Percentiles rank a stretch among this genome's conserved stretches.
These are phyloP conservation scores for Saturnia japonica DNA, from an alignment of 2,888 invertebrate species.

Conservation along the genomic window DNA sequence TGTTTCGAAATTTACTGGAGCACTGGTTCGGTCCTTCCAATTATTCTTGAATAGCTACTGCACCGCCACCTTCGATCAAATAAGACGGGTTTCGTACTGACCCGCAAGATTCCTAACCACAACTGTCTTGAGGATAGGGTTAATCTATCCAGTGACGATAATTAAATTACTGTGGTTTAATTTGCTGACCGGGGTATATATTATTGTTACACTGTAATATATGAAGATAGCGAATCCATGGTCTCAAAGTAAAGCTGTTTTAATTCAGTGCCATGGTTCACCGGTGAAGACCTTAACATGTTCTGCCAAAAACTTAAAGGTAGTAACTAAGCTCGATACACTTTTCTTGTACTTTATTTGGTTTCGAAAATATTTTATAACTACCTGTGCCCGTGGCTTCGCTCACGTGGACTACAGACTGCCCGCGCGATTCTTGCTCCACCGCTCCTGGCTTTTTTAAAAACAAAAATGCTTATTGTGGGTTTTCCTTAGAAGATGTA, in stretches of 20 bases:
- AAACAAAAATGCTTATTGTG: too few relatives aligned
- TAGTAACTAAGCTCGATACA: too few relatives aligned
- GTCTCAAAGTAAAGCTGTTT: neutral
- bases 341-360: too few relatives aligned
- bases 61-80: neutral
- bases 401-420: too few relatives aligned
- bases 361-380: too few relatives aligned
- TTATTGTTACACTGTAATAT: neutral
- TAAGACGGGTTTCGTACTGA: neutral
- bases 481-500: too few relatives aligned
- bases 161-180: slow-evolving; percentile 16
- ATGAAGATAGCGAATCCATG: neutral
- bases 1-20: slow-evolving; percentile 11
- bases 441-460: too few relatives aligned
- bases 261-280: neutral
- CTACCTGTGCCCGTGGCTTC: too few relatives aligned
- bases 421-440: too few relatives aligned
- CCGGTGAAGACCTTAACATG: too few relatives aligned
- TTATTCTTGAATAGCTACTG: slow-evolving; percentile 20
- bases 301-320: neutral
- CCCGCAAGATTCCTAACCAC: slow-evolving; percentile 9
- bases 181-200: neutral
- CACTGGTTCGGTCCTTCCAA: slow-evolving; percentile 12
- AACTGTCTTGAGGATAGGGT: slow-evolving; percentile 13
- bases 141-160: slow-evolving; percentile 4